Evolutionary conservation across 1,140 invertebrate genomes (phyloP), one percentile per base, ranked within the genome.

Genomic region (Pogonus chalceus): DNA sequence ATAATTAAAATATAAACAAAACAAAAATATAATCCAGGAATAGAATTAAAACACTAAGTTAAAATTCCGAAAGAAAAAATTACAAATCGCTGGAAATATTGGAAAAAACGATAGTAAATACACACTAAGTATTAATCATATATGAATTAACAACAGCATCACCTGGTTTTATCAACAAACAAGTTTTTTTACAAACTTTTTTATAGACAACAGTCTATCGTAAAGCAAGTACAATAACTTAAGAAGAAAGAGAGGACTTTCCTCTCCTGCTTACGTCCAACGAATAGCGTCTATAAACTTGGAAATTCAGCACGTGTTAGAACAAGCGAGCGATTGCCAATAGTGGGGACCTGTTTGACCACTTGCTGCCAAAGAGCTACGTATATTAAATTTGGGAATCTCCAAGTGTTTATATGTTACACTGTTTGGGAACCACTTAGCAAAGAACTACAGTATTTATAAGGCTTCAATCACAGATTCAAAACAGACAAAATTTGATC

Each of bases 241-340:
- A n/a, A n/a, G n/a, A n/a, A n/a, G n/a, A n/a, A 18, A 43, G 9
- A 43, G 37, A 43, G 37, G 37, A 43, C 18, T 43, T 43, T 43
- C 37, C 37, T 43, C 18, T 16, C 3, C 26, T 43, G 37, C 7
- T 9, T 43, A 43, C 37, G 37, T n/a, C n/a, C n/a, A n/a, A n/a
- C n/a, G n/a, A n/a, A n/a, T n/a, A n/a, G n/a, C n/a, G n/a, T 43
- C 37, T 43, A 18, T 9, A 43, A 12, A 12, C 37, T 43, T 16
- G 37, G 37, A 43, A 43, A 43, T 43, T 43, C 37, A 12, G 37
- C 37, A 43, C 37, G 37, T 43, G 37, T 43, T 12, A 31, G 4
- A 31, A 31, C 26, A 31, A 31, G 18, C 18, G 7, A 43, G 37
- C 18, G 37, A 18, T 12, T 3, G 9, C 18, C 37, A 43, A 43